These are phyloP conservation scores for Hylyphantes graminicola DNA, from an alignment of 1,140 invertebrate genomes.

Conservation along the genomic window DNA sequence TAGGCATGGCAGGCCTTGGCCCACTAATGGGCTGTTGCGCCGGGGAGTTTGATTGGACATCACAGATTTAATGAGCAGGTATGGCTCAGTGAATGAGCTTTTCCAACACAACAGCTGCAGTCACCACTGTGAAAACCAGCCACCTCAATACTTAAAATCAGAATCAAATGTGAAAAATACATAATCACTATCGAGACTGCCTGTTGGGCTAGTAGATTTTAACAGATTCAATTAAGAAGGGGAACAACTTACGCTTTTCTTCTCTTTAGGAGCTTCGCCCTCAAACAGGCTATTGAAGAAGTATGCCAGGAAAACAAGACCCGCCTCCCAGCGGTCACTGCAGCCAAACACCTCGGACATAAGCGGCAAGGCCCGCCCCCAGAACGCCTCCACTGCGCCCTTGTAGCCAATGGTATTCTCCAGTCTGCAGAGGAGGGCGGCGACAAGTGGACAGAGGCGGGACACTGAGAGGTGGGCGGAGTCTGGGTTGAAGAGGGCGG, in stretches of 20 bases:
- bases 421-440: constrained; percentile 13
- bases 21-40: too few relatives aligned
- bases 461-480: constrained; percentile 17
- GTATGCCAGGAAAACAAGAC: background rate
- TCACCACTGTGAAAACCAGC: too few relatives aligned
- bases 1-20: too few relatives aligned
- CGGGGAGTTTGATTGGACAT: too few relatives aligned
- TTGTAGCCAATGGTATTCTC: constrained; percentile 3
- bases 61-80: too few relatives aligned
- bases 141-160: too few relatives aligned
- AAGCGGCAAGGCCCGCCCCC: background rate
- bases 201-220: too few relatives aligned
- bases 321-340: background rate
- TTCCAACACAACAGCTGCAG: too few relatives aligned
- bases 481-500: constrained; percentile 11
- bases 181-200: too few relatives aligned
- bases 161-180: too few relatives aligned
- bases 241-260: background rate
- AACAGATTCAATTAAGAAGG: too few relatives aligned
- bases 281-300: background rate
- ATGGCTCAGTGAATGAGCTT: too few relatives aligned
- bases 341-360: background rate
- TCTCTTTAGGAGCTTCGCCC: background rate
- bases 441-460: constrained; percentile 15
- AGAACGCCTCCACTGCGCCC: background rate